These are phyloP conservation scores for Oryzias celebensis DNA, from an alignment of 2,113 vertebrate genomes.

Conservation along the genomic window DNA sequence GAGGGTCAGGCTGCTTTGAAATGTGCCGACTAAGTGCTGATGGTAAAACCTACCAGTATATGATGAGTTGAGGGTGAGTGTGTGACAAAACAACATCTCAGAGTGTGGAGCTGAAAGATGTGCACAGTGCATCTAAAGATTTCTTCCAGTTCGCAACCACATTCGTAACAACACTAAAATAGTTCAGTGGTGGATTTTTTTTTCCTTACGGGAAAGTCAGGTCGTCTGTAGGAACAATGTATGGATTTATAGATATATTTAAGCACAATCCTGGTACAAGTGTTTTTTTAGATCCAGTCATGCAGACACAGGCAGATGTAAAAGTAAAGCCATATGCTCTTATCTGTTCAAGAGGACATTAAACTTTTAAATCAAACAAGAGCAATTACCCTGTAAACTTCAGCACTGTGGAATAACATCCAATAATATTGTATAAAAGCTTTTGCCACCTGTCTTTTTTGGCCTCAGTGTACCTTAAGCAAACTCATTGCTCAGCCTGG, in stretches of 20 bases:
- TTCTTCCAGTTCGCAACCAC: neutral
- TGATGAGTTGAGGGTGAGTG: neutral
- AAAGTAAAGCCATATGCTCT: too few relatives aligned
- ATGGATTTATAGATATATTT: neutral
- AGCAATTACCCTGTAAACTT: slow-evolving; percentile 35
- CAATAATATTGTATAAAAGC: slow-evolving; percentile 50
- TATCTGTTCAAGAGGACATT: too few relatives aligned
- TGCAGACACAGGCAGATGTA: too few relatives aligned
- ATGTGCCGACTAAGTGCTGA: neutral
- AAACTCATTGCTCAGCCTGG: slow-evolving; percentile 69
- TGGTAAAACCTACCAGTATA: neutral
- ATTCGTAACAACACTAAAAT: neutral
- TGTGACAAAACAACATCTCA: neutral
- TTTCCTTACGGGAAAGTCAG: neutral
- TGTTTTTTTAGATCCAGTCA: too few relatives aligned
- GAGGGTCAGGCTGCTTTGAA: neutral
- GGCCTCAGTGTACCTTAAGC: slow-evolving; percentile 57
- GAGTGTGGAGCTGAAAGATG: neutral
- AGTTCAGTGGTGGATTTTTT: neutral
- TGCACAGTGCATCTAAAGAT: neutral
- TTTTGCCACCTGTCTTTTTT: slow-evolving; percentile 57
- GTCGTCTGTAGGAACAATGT: neutral
- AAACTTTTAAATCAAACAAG: slow-evolving; percentile 19
- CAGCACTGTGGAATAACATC: slow-evolving; percentile 30
- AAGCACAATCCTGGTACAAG: too few relatives aligned